Evolutionary conservation across 2,113 vertebrate species (phyloP).

Genomic region (Engraulis encrasicolus): DNA sequence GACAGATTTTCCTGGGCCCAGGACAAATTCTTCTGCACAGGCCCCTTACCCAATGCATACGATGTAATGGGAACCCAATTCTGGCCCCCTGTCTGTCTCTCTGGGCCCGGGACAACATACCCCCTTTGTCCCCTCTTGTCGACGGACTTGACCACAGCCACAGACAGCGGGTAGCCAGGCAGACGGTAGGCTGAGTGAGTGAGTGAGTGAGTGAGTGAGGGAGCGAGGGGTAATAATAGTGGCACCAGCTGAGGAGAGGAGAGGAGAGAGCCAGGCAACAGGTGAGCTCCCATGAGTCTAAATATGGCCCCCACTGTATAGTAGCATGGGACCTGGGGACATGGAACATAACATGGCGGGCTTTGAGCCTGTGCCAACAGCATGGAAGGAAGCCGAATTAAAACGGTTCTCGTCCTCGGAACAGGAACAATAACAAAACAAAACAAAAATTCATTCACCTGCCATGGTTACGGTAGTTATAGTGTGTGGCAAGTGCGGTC

Average conservation of each 20-base stretch:
- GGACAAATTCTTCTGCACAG: too few species aligned
- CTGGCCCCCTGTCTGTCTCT: too few species aligned
- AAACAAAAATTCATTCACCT: slow-evolving; percentile 42
- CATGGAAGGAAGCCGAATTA: slow-evolving; percentile 36
- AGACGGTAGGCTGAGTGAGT: slow-evolving; percentile 5
- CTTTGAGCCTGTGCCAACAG: slow-evolving; percentile 46
- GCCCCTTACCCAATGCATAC: too few species aligned
- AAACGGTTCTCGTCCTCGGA: background rate
- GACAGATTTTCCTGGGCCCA: too few species aligned
- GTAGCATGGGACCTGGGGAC: too few species aligned
- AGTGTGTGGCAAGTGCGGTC: background rate
- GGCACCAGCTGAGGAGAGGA: slow-evolving; percentile 49
- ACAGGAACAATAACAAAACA: slow-evolving; percentile 41
- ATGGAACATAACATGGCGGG: slow-evolving; percentile 30
- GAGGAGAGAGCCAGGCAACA: slow-evolving; percentile 44
- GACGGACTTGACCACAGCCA: too few species aligned
- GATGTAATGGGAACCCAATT: too few species aligned
- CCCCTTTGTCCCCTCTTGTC: too few species aligned
- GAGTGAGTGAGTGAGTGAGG: too few species aligned
- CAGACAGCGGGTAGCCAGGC: too few species aligned
- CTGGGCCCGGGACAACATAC: too few species aligned
- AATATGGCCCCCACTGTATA: slow-evolving; percentile 32
- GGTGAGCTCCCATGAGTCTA: slow-evolving; percentile 49
- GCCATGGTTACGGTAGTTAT: background rate
- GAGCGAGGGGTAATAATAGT: slow-evolving; percentile 32